Evolutionary conservation across 2,113 vertebrate species (phyloP).

Genomic region (Euleptes europaea): DNA sequence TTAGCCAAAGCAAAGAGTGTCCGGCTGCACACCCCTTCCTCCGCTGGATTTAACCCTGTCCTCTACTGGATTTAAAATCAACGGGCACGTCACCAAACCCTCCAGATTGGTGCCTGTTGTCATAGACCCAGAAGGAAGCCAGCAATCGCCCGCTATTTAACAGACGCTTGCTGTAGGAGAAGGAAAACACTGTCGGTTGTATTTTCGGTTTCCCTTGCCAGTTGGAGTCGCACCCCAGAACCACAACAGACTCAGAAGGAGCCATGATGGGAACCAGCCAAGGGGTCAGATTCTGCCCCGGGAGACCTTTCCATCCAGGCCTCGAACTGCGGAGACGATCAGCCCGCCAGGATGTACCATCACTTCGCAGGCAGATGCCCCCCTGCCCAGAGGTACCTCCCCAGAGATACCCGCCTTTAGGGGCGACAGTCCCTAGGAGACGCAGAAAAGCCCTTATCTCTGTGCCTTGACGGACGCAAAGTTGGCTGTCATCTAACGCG

Average conservation of each 20-base stretch:
- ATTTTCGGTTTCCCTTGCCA: background rate
- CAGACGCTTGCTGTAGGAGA: background rate
- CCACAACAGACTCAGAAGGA: background rate
- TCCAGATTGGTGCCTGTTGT: background rate
- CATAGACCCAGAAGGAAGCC: background rate
- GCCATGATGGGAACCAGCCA: background rate
- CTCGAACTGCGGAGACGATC: too few species aligned
- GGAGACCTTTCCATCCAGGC: too few species aligned
- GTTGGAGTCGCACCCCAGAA: background rate
- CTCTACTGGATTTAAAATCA: background rate
- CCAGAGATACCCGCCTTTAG: too few species aligned
- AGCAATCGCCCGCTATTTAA: background rate
- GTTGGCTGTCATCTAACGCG: too few species aligned
- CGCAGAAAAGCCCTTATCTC: too few species aligned
- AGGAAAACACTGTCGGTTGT: background rate
- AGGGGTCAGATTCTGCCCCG: background rate
- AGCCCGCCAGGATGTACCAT: too few species aligned
- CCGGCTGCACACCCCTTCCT: background rate
- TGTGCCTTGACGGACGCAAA: too few species aligned
- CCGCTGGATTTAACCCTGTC: background rate
- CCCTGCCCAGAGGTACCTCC: too few species aligned
- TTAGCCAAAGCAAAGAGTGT: background rate
- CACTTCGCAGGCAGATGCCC: too few species aligned
- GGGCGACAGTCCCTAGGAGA: too few species aligned
- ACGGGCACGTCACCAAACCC: background rate